Evolutionary conservation across 2,113 vertebrate genomes (phyloP).

Genomic region (Aspiorhynchus laticeps): DNA sequence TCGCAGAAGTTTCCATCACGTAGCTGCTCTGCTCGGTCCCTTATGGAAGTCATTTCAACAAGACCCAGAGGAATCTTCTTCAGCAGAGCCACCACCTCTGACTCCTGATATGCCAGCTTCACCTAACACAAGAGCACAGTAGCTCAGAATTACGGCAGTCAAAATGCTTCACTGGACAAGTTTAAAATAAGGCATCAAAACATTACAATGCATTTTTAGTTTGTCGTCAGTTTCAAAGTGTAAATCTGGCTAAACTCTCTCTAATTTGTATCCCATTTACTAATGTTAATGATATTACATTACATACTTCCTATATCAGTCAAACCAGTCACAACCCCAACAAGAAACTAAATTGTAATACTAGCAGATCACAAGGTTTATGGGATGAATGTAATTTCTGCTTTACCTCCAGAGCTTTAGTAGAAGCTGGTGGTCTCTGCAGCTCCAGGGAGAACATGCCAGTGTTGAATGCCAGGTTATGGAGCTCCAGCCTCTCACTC

Average conservation of each 20-base stretch:
- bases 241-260: too few species aligned
- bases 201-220: neutral
- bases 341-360: neutral
- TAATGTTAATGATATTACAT: too few species aligned
- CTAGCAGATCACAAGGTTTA: neutral
- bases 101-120: constrained; percentile 96
- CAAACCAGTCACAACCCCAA: neutral
- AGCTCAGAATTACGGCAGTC: neutral
- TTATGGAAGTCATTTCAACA: constrained; percentile 93
- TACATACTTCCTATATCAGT: neutral
- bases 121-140: constrained; percentile 75
- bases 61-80: constrained; percentile 96
- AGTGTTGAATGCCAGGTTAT: constrained; percentile 93
- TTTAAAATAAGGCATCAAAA: neutral
- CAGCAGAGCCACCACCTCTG: constrained; percentile 91
- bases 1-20: constrained; percentile 95
- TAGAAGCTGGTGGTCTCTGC: constrained; percentile 96
- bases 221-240: too few species aligned
- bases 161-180: neutral
- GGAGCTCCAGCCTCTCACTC: constrained; percentile 91
- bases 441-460: constrained; percentile 99
- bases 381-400: neutral
- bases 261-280: too few species aligned
- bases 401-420: constrained; percentile 90
- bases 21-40: constrained; percentile 92